Percentiles rank a stretch among this genome's conserved stretches.
Conservation (phyloP, 1,140 invertebrate species). For the Brachionus koreanus region DNA sequence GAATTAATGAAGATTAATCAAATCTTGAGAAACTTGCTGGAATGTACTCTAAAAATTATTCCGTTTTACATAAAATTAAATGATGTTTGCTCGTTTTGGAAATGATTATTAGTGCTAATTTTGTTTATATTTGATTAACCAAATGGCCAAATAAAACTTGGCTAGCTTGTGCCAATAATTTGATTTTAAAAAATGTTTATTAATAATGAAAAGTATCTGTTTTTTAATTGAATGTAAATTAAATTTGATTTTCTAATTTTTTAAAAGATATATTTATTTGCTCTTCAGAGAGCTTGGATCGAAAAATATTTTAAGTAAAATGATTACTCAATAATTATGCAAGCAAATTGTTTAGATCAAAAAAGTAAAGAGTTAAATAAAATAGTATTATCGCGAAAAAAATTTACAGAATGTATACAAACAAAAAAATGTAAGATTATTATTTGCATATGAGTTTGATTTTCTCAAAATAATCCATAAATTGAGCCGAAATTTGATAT, state of each 20-base stretch:
- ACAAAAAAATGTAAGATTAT: background rate
- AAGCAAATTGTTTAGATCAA: background rate
- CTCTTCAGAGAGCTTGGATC: background rate
- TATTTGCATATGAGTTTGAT: background rate
- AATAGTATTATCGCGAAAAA: background rate
- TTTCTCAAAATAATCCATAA: background rate
- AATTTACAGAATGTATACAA: background rate
- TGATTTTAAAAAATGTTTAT: background rate
- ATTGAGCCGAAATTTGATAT: background rate
- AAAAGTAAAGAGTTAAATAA: background rate
- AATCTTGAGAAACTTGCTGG: constrained; percentile 18
- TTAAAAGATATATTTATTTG: background rate
- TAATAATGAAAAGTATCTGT: background rate
- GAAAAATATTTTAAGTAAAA: background rate
- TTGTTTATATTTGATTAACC: constrained; percentile 9
- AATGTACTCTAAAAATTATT: background rate
- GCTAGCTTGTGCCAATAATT: background rate
- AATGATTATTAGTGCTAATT: background rate
- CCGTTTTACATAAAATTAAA: background rate
- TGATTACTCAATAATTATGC: background rate
- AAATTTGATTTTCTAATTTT: background rate
- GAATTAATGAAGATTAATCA: constrained; percentile 8
- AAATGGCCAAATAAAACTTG: background rate
- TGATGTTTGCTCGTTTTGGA: background rate
- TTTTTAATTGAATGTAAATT: background rate